Base-by-base conservation (phyloP, 2,113 vertebrate genomes). In the Cynopterus brachyotis region DNA sequence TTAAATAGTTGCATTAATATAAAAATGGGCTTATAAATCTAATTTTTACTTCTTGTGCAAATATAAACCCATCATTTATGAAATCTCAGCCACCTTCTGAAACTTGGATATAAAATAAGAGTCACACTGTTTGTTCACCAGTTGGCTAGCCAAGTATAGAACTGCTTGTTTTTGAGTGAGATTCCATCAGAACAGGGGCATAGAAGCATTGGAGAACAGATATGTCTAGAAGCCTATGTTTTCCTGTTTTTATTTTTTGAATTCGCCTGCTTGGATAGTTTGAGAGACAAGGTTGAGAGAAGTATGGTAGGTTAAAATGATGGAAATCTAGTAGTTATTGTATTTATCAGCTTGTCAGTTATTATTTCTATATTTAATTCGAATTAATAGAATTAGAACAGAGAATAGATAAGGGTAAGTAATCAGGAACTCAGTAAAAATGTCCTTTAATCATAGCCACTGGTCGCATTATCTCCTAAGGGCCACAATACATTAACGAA, bases 191-290 rank as follows among this genome's bases (percentile, higher is more conserved):
- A 69, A 19, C 9, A 19, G 19, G 3, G 0, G 3, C 13, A 13
- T 1, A 6, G 20, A 13, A 35, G 22, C 89, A 66, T 0, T 12
- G 17, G 26, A 47, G 4, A 6, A 5, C 0, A 22, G 45, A 11
- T 19, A 70, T 66, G 7, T 59, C 59, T 30, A 15, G 26, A 85
- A 22, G 37, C 7, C 16, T 26, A 26, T n/a, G 13, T 10, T 22
- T 66, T n/a, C 24, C 10, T 6, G 1, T 32, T 69, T 57, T 35
- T 69, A 24, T 3, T 69, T 47, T 70, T 35, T 40, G 42, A 26
- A 53, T 45, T 57, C 64, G 7, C 13, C 64, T 70, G 75, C 13
- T 73, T 64, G 59, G 40, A 69, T 47, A 55, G 50, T 13, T 50
- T 50, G 50, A 16, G 50, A 50, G 19, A 45, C 13, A 93, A 13